These are phyloP conservation scores for Drosophila pseudoananassae DNA, from an alignment of 1,140 invertebrate species.

Conservation along the genomic window DNA sequence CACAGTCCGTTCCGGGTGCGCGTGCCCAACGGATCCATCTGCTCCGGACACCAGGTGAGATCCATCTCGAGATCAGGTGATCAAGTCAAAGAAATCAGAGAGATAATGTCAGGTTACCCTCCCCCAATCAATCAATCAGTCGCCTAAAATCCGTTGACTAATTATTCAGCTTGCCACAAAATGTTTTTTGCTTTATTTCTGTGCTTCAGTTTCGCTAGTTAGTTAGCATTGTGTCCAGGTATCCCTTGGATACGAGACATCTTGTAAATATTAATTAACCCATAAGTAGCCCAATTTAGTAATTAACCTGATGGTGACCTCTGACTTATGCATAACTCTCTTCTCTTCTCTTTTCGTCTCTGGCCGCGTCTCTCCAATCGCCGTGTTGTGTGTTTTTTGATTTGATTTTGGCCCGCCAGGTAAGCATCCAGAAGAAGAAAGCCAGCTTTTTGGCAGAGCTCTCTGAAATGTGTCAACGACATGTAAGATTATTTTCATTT, in stretches of 20 bases:
- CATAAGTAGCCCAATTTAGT: constrained; percentile 37
- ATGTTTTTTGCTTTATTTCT: constrained; percentile 58
- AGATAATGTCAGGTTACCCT: background rate
- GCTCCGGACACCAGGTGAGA: constrained; percentile 85
- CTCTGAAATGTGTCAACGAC: constrained; percentile 81
- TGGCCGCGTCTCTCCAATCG: constrained; percentile 31
- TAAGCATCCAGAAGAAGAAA: constrained; percentile 70
- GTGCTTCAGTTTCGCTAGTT: constrained; percentile 59
- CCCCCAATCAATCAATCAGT: constrained; percentile 31
- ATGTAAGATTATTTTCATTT: constrained; percentile 83
- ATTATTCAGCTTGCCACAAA: constrained; percentile 77
- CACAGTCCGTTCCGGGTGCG: constrained; percentile 87
- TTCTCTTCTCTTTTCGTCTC: constrained; percentile 41
- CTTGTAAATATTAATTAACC: constrained; percentile 22
- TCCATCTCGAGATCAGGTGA: constrained; percentile 5
- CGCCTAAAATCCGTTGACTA: constrained; percentile 75
- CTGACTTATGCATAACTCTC: constrained; percentile 30
- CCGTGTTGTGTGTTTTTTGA: constrained; percentile 5
- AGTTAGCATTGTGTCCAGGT: constrained; percentile 1
- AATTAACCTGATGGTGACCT: constrained; percentile 20
- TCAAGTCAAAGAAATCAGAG: background rate
- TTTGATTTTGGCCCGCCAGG: constrained; percentile 53
- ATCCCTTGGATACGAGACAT: constrained; percentile 7
- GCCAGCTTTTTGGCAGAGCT: constrained; percentile 61
- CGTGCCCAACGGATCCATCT: constrained; percentile 85